Percentiles rank a stretch among this genome's conserved stretches.
phyloP scores from a whole-genome alignment of 2,113 vertebrate species.

The Willisornis vidua region DNA sequence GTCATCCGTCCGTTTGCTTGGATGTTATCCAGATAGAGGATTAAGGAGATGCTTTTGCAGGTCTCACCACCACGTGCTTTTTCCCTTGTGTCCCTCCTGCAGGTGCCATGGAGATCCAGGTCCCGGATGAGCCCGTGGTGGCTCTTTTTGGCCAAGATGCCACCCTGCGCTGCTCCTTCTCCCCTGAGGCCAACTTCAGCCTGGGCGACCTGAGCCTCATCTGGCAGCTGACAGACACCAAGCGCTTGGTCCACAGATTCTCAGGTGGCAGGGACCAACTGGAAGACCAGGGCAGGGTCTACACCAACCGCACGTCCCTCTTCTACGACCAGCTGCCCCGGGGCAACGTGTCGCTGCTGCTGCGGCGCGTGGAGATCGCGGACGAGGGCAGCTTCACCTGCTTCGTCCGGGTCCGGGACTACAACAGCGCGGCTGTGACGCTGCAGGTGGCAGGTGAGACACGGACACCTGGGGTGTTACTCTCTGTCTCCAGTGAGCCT shows the following conservation, averaged over 20 bases:
- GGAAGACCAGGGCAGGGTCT: conserved; percentile 80
- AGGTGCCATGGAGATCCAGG: conserved; percentile 82
- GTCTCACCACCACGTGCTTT: background rate
- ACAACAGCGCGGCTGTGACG: conserved; percentile 78
- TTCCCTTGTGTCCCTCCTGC: background rate
- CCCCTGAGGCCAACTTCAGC: conserved; percentile 75
- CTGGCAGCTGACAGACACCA: conserved; percentile 94
- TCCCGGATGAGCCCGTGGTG: conserved; percentile 87
- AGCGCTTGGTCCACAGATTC: conserved; percentile 85
- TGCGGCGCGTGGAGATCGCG: conserved; percentile 78
- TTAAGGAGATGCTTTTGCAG: background rate
- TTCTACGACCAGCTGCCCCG: conserved; percentile 77
- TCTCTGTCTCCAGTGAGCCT: accelerated
- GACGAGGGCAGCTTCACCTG: conserved; percentile 95
- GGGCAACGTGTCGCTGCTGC: conserved; percentile 86
- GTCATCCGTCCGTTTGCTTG: accelerated
- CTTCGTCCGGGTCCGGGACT: conserved; percentile 82
- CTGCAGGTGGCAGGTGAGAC: conserved; percentile 92
- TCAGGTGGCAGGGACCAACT: conserved; percentile 75
- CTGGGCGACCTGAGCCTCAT: conserved; percentile 85
- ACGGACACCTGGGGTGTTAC: too few relatives aligned
- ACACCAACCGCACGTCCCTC: conserved; percentile 85
- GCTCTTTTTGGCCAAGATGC: conserved; percentile 81
- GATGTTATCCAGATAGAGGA: accelerated
- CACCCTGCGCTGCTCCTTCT: conserved; percentile 85